Conservation (phyloP, 1,140 invertebrate species). For the Drosophila biarmipes region DNA sequence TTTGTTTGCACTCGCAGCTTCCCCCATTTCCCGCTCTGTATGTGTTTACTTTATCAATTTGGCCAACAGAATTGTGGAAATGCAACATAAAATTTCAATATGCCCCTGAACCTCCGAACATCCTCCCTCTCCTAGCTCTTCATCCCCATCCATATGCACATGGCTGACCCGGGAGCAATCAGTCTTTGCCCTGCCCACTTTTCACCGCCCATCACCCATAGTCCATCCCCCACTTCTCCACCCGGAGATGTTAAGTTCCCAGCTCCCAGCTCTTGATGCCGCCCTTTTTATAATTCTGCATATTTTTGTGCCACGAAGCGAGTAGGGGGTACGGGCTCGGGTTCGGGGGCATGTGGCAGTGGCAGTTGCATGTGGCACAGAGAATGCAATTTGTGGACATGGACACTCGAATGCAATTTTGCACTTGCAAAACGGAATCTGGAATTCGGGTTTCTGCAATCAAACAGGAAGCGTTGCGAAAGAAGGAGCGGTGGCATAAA, state of each 20-base stretch:
- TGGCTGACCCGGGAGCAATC: conserved; percentile 25
- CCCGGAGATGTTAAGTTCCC: conserved; percentile 3
- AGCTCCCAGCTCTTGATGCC: not conserved
- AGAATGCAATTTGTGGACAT: conserved; percentile 28
- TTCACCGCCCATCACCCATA: not conserved
- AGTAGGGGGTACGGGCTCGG: not conserved
- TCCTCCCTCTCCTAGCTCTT: not conserved
- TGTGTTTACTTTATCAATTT: conserved; percentile 68
- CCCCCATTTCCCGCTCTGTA: not conserved
- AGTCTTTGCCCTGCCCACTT: conserved; percentile 9
- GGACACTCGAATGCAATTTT: conserved; percentile 28
- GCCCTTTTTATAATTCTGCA: not conserved
- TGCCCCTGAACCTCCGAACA: conserved; percentile 6
- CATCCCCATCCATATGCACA: conserved; percentile 1
- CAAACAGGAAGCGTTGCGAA: no score
- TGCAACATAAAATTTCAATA: conserved; percentile 53
- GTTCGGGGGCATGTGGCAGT: not conserved
- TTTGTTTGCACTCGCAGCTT: conserved; percentile 27
- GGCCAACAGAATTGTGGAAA: conserved; percentile 55
- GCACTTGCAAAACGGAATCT: conserved; percentile 22
- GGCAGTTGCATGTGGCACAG: conserved; percentile 20
- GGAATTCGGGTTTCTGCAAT: conserved; percentile 17
- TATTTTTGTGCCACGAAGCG: conserved; percentile 5
- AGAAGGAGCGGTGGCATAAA: not conserved
- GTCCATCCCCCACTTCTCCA: not conserved